Conservation (phyloP, 2,888 invertebrate genomes). For the Nemurella pictetii region DNA sequence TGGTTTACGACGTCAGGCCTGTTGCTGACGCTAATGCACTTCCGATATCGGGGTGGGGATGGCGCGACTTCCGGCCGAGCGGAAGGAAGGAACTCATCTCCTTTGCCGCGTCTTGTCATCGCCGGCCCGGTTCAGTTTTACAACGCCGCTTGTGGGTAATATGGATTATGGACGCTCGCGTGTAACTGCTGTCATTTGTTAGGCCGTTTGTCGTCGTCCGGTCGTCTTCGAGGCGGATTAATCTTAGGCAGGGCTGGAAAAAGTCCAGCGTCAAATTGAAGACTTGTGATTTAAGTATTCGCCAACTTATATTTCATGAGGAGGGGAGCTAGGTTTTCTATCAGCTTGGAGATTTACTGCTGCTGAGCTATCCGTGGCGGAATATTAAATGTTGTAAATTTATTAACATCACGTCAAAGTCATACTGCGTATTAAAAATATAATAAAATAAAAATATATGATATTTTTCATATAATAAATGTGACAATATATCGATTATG, state of each 20-base stretch:
- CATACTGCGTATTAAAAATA: too few species aligned
- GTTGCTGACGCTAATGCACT: slow-evolving; percentile 30
- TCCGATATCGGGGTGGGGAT: slow-evolving; percentile 23
- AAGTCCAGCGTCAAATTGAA: neutral
- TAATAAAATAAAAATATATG: too few species aligned
- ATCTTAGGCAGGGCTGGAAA: neutral
- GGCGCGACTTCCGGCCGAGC: neutral
- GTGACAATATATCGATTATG: too few species aligned
- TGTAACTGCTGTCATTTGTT: neutral
- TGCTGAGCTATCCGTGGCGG: neutral
- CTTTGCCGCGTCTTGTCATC: slow-evolving; percentile 20
- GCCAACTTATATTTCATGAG: neutral
- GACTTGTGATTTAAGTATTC: neutral
- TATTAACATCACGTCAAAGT: neutral
- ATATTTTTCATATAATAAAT: too few species aligned
- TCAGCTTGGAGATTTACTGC: too few species aligned
- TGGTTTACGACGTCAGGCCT: slow-evolving; percentile 23
- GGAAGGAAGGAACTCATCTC: slow-evolving; percentile 25
- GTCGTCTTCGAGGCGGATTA: neutral
- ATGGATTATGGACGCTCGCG: slow-evolving; percentile 5
- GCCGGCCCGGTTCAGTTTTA: slow-evolving; percentile 10
- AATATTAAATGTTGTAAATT: neutral
- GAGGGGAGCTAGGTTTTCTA: too few species aligned
- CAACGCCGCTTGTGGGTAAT: neutral
- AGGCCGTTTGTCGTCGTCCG: neutral